These are phyloP conservation scores for Atherinomorus stipes DNA, from an alignment of 2,113 vertebrate genomes.

Conservation along the genomic window DNA sequence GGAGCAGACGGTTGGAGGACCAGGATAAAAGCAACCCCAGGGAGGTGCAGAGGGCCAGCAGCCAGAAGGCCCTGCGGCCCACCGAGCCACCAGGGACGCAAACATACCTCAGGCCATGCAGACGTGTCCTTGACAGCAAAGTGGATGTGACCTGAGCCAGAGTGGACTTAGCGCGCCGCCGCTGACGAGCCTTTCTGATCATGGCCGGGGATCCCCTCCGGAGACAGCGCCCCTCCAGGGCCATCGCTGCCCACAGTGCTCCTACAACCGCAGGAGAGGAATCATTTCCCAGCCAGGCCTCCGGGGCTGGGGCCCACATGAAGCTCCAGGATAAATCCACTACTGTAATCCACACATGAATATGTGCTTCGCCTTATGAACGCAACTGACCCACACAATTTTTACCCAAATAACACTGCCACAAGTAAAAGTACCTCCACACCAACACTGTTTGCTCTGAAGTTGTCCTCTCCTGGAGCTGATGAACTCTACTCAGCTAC, in stretches of 20 bases:
- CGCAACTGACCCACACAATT: constrained; percentile 1
- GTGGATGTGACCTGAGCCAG: constrained; percentile 69
- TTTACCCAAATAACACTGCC: background rate
- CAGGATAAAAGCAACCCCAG: constrained; percentile 93
- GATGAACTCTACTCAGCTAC: constrained; percentile 40
- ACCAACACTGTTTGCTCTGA: background rate
- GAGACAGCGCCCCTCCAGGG: constrained; percentile 80
- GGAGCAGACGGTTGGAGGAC: constrained; percentile 94
- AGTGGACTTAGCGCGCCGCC: constrained; percentile 44
- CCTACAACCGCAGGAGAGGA: constrained; percentile 79
- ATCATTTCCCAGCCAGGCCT: constrained; percentile 84
- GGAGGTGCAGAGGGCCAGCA: constrained; percentile 91
- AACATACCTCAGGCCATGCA: constrained; percentile 92
- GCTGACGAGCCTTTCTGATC: constrained; percentile 64
- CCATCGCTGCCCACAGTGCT: constrained; percentile 83
- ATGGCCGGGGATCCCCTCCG: constrained; percentile 73
- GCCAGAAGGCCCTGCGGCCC: constrained; percentile 90
- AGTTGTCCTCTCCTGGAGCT: constrained; percentile 29
- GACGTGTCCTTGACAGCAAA: constrained; percentile 84
- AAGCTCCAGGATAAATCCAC: constrained; percentile 81
- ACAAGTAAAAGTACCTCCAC: background rate
- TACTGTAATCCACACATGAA: constrained; percentile 70
- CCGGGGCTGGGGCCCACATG: constrained; percentile 83
- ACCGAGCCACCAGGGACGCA: constrained; percentile 85
- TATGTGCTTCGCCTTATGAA: constrained; percentile 8